Base-by-base conservation (phyloP, 2,888 invertebrate species). In the Nomada ferruginata region DNA sequence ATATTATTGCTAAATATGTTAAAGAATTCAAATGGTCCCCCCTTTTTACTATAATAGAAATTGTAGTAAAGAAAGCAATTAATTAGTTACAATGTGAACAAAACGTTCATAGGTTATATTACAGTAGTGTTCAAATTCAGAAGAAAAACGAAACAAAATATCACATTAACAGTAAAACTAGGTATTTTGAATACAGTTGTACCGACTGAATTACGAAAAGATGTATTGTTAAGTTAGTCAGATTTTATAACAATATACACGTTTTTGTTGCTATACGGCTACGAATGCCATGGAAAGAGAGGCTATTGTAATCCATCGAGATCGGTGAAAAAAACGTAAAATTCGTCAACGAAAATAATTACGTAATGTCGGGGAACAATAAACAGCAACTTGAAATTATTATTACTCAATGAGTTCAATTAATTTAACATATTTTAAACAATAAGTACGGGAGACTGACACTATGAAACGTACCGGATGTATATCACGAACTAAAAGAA, bases 401-500 rank as follows among this genome's bases (percentile, higher is more conserved):
- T 91, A 92, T 92, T 91, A 90, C 71, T 75, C 5, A 18, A n/a
- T 63, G 76, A 71, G 26, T 72, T 82, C 50, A 57, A 73, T 68
- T 85, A 87, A 71, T 83, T 86, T 29, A 59, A 61, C 52, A 42
- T 82, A 85, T 87, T 88, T 90, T 90, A 84, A 83, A 69, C 71
- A 79, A 86, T 87, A 88, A 90, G 87, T 86, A 82, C 18, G 63
- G 57, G 76, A 85, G 55, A 69, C 66, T 65, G n/a, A 72, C 70
- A 82, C 64, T 26, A 7, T 26, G 52, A 69, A 86, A 89, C 91
- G 75, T 90, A 92, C 91, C 91, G 86, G 89, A 91, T 86, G 85
- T 90, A 65, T 88, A 89, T 77, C 89, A 73, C 85, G 86, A 81
- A 86, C 87, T 87, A 86, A 92, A 91, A 92, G 92, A 91, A 90